Percentiles rank a stretch among this genome's conserved stretches.
Conservation (phyloP, 2,113 vertebrate species). For the Aramus guarauna region DNA sequence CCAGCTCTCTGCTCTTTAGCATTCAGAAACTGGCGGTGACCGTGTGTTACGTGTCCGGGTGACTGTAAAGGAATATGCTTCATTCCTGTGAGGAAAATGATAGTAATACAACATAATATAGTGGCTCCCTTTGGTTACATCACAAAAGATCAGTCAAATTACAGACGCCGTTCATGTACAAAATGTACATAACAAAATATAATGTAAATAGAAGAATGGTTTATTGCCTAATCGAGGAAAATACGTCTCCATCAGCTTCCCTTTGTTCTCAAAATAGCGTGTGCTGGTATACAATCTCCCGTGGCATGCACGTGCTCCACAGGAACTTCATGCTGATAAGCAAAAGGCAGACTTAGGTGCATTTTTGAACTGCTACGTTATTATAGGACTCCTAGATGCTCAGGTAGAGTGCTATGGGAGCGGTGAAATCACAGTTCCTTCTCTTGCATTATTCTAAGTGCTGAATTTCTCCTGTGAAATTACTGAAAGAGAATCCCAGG, state of each 20-base stretch:
- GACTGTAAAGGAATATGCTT: neutral
- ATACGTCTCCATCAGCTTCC: neutral
- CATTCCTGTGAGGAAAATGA: neutral
- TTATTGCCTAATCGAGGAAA: neutral
- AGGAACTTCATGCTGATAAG: neutral
- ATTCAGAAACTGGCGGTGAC: neutral
- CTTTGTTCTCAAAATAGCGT: neutral
- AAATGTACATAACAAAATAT: neutral
- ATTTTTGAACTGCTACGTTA: rapidly evolving
- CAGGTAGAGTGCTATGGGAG: neutral
- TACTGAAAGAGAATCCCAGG: neutral
- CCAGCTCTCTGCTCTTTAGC: neutral
- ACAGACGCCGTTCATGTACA: neutral
- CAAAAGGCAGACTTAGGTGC: neutral
- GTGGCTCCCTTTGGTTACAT: neutral
- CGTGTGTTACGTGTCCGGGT: neutral
- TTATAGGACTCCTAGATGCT: neutral
- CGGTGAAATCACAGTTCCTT: neutral
- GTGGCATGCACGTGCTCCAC: rapidly evolving
- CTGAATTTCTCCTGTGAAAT: neutral
- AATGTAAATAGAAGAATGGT: neutral
- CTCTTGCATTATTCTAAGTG: neutral
- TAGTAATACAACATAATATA: neutral
- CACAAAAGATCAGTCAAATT: neutral
- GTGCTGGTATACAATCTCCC: neutral